Evolutionary conservation across 1,140 invertebrate genomes (phyloP).

Genomic region (Euwallacea fornicatus): DNA sequence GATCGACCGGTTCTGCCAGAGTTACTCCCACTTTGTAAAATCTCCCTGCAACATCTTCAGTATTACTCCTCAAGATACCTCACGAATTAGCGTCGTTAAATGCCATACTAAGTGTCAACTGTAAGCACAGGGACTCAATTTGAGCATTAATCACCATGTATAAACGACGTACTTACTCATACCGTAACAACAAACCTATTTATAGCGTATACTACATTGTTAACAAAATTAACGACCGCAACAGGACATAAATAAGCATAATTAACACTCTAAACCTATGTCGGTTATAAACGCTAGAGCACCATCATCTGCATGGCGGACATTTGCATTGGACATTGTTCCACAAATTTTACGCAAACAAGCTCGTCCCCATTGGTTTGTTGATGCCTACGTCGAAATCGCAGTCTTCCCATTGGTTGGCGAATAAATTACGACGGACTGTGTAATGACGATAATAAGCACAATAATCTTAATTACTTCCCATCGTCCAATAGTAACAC

Average conservation of each 20-base stretch:
- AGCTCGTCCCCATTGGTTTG: constrained; percentile 8
- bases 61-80: too few species aligned
- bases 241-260: constrained; percentile 3
- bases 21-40: too few species aligned
- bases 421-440: constrained; percentile 13
- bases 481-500: constrained; percentile 22
- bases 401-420: constrained; percentile 15
- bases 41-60: too few species aligned
- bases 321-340: constrained; percentile 28
- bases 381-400: neutral
- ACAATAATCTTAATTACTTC: constrained; percentile 32
- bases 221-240: constrained; percentile 21
- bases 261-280: neutral
- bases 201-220: neutral
- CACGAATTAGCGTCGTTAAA: too few species aligned
- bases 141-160: too few species aligned
- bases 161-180: too few species aligned
- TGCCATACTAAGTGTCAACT: too few species aligned
- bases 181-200: neutral
- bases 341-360: constrained; percentile 16
- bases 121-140: too few species aligned
- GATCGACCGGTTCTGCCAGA: too few species aligned
- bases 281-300: neutral
- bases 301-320: constrained; percentile 5
- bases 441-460: constrained; percentile 32